These are phyloP conservation scores for Phania funesta DNA, from an alignment of 2,888 invertebrate species.

Conservation along the genomic window DNA sequence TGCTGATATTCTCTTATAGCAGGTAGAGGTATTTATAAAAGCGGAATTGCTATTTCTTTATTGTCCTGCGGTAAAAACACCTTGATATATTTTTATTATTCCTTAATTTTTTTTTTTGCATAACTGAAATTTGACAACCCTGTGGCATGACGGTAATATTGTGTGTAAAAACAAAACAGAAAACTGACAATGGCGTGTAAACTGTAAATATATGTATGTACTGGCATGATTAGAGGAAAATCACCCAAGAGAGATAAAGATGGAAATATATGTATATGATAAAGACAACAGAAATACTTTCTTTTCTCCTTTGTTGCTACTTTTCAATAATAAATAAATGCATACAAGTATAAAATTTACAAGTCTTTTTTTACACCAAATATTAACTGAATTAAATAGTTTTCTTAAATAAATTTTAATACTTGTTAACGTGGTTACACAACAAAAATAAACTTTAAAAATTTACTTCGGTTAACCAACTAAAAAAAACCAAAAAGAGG, in stretches of 20 bases:
- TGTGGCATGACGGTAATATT: constrained; percentile 34
- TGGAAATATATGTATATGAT: constrained; percentile 21
- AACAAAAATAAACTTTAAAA: background rate
- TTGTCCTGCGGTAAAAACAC: no score
- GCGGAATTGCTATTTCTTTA: no score
- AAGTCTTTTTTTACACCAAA: no score
- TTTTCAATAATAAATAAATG: constrained; percentile 25
- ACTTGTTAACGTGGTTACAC: background rate
- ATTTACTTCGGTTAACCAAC: constrained; percentile 13
- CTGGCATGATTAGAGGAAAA: constrained; percentile 19
- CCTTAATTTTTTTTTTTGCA: background rate
- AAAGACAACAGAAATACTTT: constrained; percentile 28
- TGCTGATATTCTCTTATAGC: no score
- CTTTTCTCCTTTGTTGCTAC: constrained; percentile 28
- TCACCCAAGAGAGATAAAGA: constrained; percentile 46
- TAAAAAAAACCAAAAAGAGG: constrained; percentile 55
- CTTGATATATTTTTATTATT: background rate
- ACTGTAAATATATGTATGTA: constrained; percentile 25
- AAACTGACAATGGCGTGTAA: constrained; percentile 57
- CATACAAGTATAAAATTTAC: no score
- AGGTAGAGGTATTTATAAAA: no score
- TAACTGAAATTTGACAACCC: constrained; percentile 54
- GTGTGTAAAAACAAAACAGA: constrained; percentile 53
- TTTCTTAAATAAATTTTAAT: background rate
- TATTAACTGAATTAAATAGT: background rate